Base-by-base conservation (phyloP, 1,140 invertebrate species). In the Papilio helenus region DNA sequence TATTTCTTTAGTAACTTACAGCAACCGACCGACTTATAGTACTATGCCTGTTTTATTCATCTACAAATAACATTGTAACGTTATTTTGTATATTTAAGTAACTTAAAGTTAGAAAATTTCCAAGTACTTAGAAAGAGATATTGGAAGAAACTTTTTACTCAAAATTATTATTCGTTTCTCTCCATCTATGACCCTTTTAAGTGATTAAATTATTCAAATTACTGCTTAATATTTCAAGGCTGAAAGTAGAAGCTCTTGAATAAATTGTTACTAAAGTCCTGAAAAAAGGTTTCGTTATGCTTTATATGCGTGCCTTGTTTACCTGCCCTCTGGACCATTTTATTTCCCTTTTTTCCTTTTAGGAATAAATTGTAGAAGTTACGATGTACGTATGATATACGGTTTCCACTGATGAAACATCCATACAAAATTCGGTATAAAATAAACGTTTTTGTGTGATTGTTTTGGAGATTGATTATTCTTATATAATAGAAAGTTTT, bases 161-260 rank as follows among this genome's bases (percentile, higher is more conserved):
- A 68, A 29, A 61, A 61, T 61, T 68, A 68, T 68, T 16, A 68
- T 16, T 29, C 26, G 14, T 29, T 68, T 29, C 61, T 29, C 26
- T 29, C 14, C n/a, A n/a, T n/a, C 61, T 68, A 68, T 68, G 61
- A 68, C 61, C 61, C 61, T 68, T 68, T 68, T 68, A 68, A 68
- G 26, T 68, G 61, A 68, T 68, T 68, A 29, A 26, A 34, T 68
- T 68, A 68, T 68, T 68, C 61, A 68, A 68, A 68, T 68, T 68
- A 34, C 61, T 68, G 5, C 26, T 68, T 68, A 68, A 68, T 68
- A 68, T 68, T 68, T 68, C 61, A 68, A 68, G 61, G 61, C 26
- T 68, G 61, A 68, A 29, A 68, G 61, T 68, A 68, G 61, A 29
- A 16, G 26, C 26, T 68, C 23, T 68, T 68, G 61, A 68, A 68